Evolutionary conservation across 2,113 vertebrate species (phyloP), one percentile per base, ranked within the genome.

Genomic region (Corythaixoides concolor): DNA sequence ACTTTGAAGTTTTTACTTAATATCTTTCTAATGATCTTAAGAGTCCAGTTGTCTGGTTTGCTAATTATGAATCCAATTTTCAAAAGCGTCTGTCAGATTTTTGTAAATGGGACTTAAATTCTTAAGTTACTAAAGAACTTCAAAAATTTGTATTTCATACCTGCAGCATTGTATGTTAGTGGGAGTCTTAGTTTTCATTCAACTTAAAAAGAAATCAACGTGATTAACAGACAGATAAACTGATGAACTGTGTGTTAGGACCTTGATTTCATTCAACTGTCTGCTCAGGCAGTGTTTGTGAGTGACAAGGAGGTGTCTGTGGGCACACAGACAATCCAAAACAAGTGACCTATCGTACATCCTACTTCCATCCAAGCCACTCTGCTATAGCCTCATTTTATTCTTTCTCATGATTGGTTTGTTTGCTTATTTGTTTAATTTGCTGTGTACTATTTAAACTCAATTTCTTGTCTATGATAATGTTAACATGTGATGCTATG

Each of bases 1-100:
- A 91, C 89, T 87, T 89, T 91, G 89, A 96, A 93, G 77, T 62
- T 89, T 94, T 85, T 66, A 84, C 72, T 19, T 82, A 95, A 87
- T 94, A 87, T 95, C 92, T 79, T 87, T 89, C 45, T 93, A 89
- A 89, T 69, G 53, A 92, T 87, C 86, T 86, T 93, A 95, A 93
- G 76, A 89, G 53, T 78, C 69, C 41, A 32, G 53, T 95, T 92
- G 86, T 90, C 83, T 97, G 81, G 45, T 85, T 91, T 93, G 37
- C 73, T 92, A 87, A 92, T 90, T 82, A 89, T 69, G 58, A 92
- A 72, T 87, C 69, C 53, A 85, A 39, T 88, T 93, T 95, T 88
- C 73, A 91, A 85, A 92, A 91, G 62, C 0, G 0, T 21, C 85
- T 81, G 47, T 82, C 88, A 88, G 72, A 68, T 43, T 78, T 89